Evolutionary conservation across 2,113 vertebrate species (phyloP).

Genomic region (Apteryx owenii): DNA sequence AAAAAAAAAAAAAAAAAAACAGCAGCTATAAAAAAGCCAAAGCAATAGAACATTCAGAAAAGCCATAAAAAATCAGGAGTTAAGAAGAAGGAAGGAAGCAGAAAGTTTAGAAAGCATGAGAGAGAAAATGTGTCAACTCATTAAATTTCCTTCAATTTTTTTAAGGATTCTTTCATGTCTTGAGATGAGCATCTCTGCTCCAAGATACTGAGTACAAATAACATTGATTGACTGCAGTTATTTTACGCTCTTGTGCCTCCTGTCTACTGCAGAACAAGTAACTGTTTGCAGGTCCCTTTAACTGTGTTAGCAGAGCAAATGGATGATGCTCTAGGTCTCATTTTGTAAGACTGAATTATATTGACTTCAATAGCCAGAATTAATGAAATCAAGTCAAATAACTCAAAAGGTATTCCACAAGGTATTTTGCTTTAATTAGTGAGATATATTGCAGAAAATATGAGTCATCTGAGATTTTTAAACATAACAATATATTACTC

Average conservation of each 20-base stretch:
- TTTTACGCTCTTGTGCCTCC: not conserved
- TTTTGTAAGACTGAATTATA: constrained; percentile 60
- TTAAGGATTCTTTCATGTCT: constrained; percentile 16
- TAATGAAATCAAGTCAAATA: constrained; percentile 73
- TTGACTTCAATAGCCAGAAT: constrained; percentile 60
- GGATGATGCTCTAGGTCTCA: constrained; percentile 5
- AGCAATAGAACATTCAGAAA: not conserved
- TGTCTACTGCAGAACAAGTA: not conserved
- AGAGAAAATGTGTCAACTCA: not conserved
- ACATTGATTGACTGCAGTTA: constrained; percentile 30
- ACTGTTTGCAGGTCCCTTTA: constrained; percentile 15
- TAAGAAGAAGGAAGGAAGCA: not conserved
- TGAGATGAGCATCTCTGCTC: constrained; percentile 28
- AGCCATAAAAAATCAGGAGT: not conserved
- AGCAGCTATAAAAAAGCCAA: not conserved
- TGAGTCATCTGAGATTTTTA: constrained; percentile 44
- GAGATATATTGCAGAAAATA: constrained; percentile 57
- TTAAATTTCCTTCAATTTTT: not conserved
- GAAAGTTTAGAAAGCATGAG: not conserved
- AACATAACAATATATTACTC: constrained; percentile 25
- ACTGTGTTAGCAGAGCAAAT: constrained; percentile 37
- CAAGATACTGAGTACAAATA: constrained; percentile 26
- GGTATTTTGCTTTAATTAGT: constrained; percentile 74
- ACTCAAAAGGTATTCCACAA: constrained; percentile 53
- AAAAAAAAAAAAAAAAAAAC: not conserved